phyloP scores from a whole-genome alignment of 2,113 vertebrate genomes.

The Marmota monax region DNA sequence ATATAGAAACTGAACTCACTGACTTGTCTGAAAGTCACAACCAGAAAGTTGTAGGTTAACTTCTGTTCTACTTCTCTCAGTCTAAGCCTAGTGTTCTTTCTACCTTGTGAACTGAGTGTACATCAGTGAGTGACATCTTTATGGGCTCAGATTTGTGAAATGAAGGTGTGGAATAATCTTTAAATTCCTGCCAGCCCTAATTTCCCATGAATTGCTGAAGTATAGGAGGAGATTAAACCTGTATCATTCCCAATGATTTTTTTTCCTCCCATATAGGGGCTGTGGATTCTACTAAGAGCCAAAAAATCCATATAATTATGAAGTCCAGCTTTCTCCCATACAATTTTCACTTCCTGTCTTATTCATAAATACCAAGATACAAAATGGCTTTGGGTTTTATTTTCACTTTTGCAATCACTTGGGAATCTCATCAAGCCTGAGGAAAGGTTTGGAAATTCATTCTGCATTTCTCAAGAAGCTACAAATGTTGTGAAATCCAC shows the following conservation, averaged over 20 bases:
- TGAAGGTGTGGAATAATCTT: not conserved
- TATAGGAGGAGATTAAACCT: not conserved
- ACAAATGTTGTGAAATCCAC: conserved; percentile 58
- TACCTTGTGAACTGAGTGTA: not conserved
- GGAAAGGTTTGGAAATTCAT: conserved; percentile 51
- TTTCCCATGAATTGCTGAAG: not conserved
- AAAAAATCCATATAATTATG: not conserved
- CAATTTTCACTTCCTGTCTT: conserved; percentile 34
- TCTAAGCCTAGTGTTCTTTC: not conserved
- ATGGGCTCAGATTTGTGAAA: not conserved
- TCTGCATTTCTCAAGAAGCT: conserved; percentile 64
- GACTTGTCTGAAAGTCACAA: not conserved
- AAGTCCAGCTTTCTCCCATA: not conserved
- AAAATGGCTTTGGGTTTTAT: conserved; percentile 58
- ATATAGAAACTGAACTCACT: not conserved
- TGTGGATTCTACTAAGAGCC: not conserved
- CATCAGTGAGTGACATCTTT: not conserved
- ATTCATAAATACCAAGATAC: conserved; percentile 20
- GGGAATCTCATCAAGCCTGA: conserved; percentile 54
- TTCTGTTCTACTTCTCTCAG: not conserved
- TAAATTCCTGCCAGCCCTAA: not conserved
- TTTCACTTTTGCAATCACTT: conserved; percentile 72
- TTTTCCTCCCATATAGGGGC: not conserved
- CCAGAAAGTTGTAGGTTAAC: not conserved
- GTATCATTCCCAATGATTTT: not conserved